Conservation (phyloP, 2,888 invertebrate genomes). For the Hymenopus coronatus region DNA sequence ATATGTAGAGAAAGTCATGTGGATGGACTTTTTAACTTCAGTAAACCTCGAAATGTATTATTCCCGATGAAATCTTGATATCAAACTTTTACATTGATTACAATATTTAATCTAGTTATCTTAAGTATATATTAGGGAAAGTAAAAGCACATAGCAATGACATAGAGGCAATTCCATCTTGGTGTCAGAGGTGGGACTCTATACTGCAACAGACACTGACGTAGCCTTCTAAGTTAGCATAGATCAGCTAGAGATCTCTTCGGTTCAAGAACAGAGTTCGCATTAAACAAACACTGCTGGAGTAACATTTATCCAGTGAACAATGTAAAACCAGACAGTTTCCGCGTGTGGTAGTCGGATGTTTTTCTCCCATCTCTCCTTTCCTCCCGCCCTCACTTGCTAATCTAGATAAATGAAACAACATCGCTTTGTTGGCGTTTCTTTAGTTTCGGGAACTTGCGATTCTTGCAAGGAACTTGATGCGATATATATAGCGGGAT, state of each 20-base stretch:
- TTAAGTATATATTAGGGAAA: too few relatives aligned
- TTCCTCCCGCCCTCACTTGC: neutral
- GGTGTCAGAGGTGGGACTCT: too few relatives aligned
- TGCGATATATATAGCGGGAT: neutral
- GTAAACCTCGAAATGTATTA: too few relatives aligned
- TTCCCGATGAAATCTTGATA: too few relatives aligned
- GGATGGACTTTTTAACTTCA: too few relatives aligned
- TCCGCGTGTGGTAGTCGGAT: neutral
- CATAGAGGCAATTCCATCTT: too few relatives aligned
- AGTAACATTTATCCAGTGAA: neutral
- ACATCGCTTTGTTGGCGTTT: slow-evolving; percentile 1
- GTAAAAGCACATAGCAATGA: too few relatives aligned
- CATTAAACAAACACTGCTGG: neutral
- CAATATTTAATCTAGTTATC: too few relatives aligned
- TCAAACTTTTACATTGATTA: too few relatives aligned
- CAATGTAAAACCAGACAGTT: neutral
- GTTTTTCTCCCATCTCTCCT: neutral
- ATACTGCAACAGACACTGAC: too few relatives aligned
- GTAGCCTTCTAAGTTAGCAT: neutral
- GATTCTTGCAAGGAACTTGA: neutral
- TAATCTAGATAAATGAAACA: slow-evolving; percentile 27
- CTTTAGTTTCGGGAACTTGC: neutral
- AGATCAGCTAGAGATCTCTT: neutral
- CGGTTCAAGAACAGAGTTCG: neutral
- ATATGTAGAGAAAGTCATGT: too few relatives aligned